Evolutionary conservation across 2,113 vertebrate genomes (phyloP), one percentile per base, ranked within the genome.

Genomic region (Otus sunia): DNA sequence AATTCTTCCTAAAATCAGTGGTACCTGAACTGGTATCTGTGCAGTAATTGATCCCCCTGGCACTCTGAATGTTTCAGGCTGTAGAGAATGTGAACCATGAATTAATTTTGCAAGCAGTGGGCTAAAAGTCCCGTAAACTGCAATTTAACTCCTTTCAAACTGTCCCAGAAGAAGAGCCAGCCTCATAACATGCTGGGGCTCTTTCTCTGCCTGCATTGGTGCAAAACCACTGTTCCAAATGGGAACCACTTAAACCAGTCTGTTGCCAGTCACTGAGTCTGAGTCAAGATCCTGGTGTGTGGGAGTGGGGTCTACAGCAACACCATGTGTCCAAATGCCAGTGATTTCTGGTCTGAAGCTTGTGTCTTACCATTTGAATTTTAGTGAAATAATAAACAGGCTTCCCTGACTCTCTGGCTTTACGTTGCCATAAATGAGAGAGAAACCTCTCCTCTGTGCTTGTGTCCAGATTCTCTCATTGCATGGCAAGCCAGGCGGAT

Each of bases 71-170:
- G 62, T n/a, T n/a, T n/a, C n/a, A n/a, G n/a, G n/a, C n/a, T n/a
- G n/a, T n/a, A n/a, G n/a, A n/a, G n/a, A n/a, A n/a, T n/a, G n/a
- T n/a, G n/a, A n/a, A n/a, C n/a, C 16, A 32, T 52, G 79, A 94
- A 94, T 95, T 95, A 83, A 95, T 95, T 94, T 94, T 95, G 88
- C 83, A 84, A 94, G 86, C 88, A 87, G 68, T 60, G 39, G 47
- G 41, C 66, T 91, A 79, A 82, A 96, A 96, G 86, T 94, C 86
- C 66, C 50, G 30, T 76, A 87, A 90, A 62, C 53, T 90, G 43
- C 60, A 68, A 29, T 71, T 95, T 94, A 95, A 96, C 80, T 90
- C 71, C 72, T 96, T 92, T 39, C 52, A 91, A 64, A 85, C 81
- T 12, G 3, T 59, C 39, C 21, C 62, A 43, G 62, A 77, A 83